These are phyloP conservation scores for Manduca sexta DNA, from an alignment of 1,140 invertebrate species.

Conservation along the genomic window DNA sequence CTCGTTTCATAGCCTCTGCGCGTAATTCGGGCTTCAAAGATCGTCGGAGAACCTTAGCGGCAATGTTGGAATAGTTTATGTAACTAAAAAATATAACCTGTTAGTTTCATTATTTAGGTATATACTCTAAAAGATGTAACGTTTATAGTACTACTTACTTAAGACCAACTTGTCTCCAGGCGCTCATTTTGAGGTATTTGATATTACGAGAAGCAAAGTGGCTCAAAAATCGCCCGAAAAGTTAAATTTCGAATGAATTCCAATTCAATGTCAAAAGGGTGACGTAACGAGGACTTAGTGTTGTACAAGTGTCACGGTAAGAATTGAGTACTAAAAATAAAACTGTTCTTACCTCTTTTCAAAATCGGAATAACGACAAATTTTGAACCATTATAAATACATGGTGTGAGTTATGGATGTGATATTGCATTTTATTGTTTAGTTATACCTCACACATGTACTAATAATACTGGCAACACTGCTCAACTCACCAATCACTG, in stretches of 20 bases:
- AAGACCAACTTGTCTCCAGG: conserved; percentile 63
- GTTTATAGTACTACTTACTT: conserved; percentile 41
- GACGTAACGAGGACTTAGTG: neutral
- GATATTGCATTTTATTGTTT: no score
- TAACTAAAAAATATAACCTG: conserved; percentile 76
- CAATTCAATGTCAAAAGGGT: neutral
- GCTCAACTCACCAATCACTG: no score
- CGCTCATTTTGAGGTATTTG: conserved; percentile 49
- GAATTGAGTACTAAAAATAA: no score
- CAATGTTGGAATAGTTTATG: conserved; percentile 94
- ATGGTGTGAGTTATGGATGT: no score
- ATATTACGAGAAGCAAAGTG: no score
- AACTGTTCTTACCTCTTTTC: no score
- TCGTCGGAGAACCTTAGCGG: conserved; percentile 84
- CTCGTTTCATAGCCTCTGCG: conserved; percentile 83
- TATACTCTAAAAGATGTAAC: conserved; percentile 17
- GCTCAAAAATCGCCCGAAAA: conserved; percentile 7
- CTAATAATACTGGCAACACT: no score
- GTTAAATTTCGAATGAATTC: conserved; percentile 31
- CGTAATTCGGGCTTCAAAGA: conserved; percentile 83
- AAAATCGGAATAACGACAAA: no score
- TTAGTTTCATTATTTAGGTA: neutral
- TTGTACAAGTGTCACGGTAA: neutral
- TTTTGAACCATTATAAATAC: no score
- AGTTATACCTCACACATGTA: no score